Conservation (phyloP, 1,140 invertebrate species). For the Nephotettix cincticeps region DNA sequence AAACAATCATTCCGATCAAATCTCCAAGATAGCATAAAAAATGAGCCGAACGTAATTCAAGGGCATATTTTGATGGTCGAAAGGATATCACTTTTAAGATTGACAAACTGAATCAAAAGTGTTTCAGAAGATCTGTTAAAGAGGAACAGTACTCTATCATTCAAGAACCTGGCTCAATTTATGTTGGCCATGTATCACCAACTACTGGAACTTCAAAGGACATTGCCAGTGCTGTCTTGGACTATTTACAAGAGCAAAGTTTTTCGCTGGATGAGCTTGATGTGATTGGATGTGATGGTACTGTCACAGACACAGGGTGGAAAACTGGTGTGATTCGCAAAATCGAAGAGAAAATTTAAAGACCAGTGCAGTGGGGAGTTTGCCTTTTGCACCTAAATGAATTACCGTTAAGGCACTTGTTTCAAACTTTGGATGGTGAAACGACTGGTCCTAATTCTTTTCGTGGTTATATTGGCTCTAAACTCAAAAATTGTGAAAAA, state of each 20-base stretch:
- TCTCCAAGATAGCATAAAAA: background rate
- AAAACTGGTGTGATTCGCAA: slow-evolving; percentile 26
- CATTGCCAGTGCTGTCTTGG: slow-evolving; percentile 34
- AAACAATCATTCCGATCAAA: background rate
- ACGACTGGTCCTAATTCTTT: slow-evolving; percentile 39
- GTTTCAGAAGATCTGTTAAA: slow-evolving; percentile 29
- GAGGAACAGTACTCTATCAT: slow-evolving; percentile 41
- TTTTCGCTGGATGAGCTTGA: slow-evolving; percentile 14
- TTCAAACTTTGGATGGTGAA: slow-evolving; percentile 39
- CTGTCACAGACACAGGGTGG: slow-evolving; percentile 22
- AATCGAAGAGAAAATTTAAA: slow-evolving; percentile 29
- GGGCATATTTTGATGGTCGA: slow-evolving; percentile 39
- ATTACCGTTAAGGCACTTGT: slow-evolving; percentile 41
- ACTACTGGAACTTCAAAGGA: slow-evolving; percentile 32
- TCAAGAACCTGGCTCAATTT: slow-evolving; percentile 40
- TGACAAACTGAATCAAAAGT: slow-evolving; percentile 38
- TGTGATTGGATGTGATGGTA: slow-evolving; percentile 30
- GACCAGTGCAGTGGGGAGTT: slow-evolving; percentile 40
- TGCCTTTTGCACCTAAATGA: slow-evolving; percentile 43
- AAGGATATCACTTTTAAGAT: slow-evolving; percentile 41
- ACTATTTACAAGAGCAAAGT: slow-evolving; percentile 27
- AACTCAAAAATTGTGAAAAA: slow-evolving; percentile 39
- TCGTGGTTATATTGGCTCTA: slow-evolving; percentile 38
- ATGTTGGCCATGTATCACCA: slow-evolving; percentile 39
- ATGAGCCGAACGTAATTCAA: background rate